Evolutionary conservation across 2,113 vertebrate genomes (phyloP).

Genomic region (Gorsachius goisagi): DNA sequence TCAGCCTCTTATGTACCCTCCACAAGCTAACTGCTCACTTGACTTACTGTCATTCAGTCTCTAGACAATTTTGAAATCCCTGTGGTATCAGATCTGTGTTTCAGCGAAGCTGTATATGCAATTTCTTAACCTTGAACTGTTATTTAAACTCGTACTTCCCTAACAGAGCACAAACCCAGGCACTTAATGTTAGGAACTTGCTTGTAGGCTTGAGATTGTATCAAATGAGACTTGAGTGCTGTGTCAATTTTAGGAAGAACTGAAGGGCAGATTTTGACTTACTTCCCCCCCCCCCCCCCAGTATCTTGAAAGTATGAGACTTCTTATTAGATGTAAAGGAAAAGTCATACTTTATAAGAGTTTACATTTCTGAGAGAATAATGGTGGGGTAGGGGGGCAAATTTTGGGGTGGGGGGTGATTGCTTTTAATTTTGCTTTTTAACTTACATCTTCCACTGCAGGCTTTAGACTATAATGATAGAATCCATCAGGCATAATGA

Average conservation of each 20-base stretch:
- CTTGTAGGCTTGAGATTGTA: neutral
- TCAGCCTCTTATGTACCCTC: neutral
- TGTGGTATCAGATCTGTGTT: neutral
- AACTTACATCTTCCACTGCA: neutral
- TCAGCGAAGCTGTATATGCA: neutral
- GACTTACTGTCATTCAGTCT: neutral
- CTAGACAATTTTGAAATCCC: neutral
- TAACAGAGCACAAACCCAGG: neutral
- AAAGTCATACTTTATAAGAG: neutral
- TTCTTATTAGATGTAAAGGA: neutral
- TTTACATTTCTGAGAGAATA: neutral
- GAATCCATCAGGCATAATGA: neutral
- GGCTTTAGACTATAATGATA: neutral
- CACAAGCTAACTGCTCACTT: neutral
- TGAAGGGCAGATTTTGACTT: neutral
- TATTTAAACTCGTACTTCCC: neutral
- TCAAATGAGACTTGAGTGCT: neutral
- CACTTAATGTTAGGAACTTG: neutral
- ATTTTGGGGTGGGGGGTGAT: neutral
- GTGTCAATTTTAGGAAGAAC: neutral
- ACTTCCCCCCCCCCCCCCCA: too few relatives aligned
- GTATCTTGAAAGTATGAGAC: neutral
- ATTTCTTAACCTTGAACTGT: neutral
- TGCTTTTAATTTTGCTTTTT: neutral
- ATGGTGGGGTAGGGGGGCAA: too few relatives aligned